phyloP scores from a whole-genome alignment of 2,888 invertebrate genomes.

The Hylaea fasciaria region DNA sequence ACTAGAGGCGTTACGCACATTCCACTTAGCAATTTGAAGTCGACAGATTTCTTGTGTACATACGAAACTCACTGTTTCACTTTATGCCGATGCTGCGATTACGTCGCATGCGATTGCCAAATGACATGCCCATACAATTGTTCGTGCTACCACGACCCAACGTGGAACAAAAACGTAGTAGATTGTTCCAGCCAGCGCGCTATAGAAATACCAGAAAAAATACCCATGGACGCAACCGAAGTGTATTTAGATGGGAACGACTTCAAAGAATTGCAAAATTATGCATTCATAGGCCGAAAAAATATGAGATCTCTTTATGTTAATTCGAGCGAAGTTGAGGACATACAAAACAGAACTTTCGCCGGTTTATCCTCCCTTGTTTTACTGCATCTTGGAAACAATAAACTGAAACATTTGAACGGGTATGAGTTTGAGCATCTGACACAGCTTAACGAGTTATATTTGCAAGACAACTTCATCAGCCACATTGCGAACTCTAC shows the following conservation, averaged over 20 bases:
- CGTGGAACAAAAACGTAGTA: conserved; percentile 96
- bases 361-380: conserved; percentile 92
- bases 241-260: conserved; percentile 96
- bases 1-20: conserved; percentile 92
- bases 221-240: conserved; percentile 98
- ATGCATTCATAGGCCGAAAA: conserved; percentile 95
- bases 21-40: conserved; percentile 89
- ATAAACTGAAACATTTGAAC: conserved; percentile 90
- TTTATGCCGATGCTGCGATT: conserved; percentile 97
- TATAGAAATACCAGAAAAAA: conserved; percentile 91
- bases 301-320: conserved; percentile 94
- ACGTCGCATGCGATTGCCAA: conserved; percentile 98
- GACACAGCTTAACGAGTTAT: conserved; percentile 91
- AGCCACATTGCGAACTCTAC: conserved; percentile 91
- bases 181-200: conserved; percentile 93
- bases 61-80: conserved; percentile 97
- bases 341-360: conserved; percentile 94
- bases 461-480: conserved; percentile 93
- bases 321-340: conserved; percentile 93
- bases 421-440: conserved; percentile 94
- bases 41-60: conserved; percentile 94
- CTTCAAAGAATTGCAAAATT: conserved; percentile 92
- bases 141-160: conserved; percentile 97
- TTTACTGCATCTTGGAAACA: conserved; percentile 93
- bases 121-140: conserved; percentile 98